phyloP scores from a whole-genome alignment of 2,113 vertebrate genomes.

The Solenodon paradoxus region DNA sequence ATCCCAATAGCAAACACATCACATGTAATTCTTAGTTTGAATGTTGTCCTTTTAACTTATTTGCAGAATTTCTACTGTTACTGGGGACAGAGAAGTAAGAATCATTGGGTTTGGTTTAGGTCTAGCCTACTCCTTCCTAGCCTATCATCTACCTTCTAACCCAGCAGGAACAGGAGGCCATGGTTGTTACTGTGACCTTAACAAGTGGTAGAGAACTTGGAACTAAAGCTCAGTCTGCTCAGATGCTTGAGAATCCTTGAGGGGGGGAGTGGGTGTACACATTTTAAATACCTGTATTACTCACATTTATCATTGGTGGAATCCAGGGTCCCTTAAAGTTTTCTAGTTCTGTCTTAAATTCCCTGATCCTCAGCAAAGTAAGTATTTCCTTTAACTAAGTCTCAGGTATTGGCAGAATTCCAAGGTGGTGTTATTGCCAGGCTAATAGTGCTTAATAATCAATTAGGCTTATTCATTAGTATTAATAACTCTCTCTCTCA shows the following conservation, averaged over 20 bases:
- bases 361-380: neutral
- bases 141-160: neutral
- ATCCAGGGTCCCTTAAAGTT: neutral
- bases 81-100: neutral
- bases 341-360: neutral
- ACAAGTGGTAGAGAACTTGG: neutral
- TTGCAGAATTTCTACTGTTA: slow-evolving; percentile 27
- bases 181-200: neutral
- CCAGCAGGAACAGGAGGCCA: neutral
- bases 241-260: neutral
- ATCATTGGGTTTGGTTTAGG: neutral
- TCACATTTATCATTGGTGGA: neutral
- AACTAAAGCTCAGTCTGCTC: neutral
- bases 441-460: slow-evolving; percentile 74
- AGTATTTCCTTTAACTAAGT: neutral
- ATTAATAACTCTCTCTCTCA: slow-evolving; percentile 68
- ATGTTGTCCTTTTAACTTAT: neutral
- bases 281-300: neutral
- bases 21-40: neutral
- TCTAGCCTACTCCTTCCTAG: neutral
- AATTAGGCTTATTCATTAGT: slow-evolving; percentile 69
- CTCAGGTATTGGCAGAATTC: slow-evolving; percentile 36
- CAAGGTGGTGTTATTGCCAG: slow-evolving; percentile 49
- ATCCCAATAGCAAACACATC: too few species aligned
- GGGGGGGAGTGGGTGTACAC: neutral